These are phyloP conservation scores for Sminthurinus signatus DNA, from an alignment of 1,140 invertebrate species.

Conservation along the genomic window DNA sequence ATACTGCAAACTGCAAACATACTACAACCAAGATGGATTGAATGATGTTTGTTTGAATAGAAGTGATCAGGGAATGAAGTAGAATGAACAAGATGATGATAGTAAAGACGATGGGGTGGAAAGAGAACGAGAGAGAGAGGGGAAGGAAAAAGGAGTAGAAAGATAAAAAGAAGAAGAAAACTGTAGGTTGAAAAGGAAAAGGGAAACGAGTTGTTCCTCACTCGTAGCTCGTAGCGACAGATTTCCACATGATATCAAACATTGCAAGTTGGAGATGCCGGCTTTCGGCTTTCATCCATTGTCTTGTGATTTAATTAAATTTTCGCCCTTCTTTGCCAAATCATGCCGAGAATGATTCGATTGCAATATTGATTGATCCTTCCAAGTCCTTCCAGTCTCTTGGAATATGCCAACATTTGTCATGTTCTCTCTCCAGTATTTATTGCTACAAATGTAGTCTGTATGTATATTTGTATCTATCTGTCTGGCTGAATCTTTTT, in stretches of 20 bases:
- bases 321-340: conserved; percentile 25
- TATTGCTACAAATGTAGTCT: not conserved
- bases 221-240: conserved; percentile 16
- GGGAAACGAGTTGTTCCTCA: too few species aligned
- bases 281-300: conserved; percentile 27
- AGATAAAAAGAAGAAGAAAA: too few species aligned
- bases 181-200: too few species aligned
- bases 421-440: conserved; percentile 22
- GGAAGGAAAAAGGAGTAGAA: not conserved
- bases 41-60: too few species aligned
- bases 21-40: too few species aligned
- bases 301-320: conserved; percentile 35
- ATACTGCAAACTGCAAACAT: too few species aligned
- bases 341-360: conserved; percentile 28
- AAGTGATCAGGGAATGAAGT: too few species aligned
- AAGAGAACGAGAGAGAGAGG: not conserved
- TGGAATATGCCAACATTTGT: conserved; percentile 22
- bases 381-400: conserved; percentile 4
- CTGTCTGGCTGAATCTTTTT: conserved; percentile 1
- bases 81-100: too few species aligned
- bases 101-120: too few species aligned
- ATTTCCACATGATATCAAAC: conserved; percentile 28
- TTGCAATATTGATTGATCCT: conserved; percentile 28
- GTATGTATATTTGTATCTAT: not conserved
- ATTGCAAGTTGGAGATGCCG: too few species aligned